Evolutionary conservation across 2,888 invertebrate species (phyloP).

Genomic region (Aphidius colemani): DNA sequence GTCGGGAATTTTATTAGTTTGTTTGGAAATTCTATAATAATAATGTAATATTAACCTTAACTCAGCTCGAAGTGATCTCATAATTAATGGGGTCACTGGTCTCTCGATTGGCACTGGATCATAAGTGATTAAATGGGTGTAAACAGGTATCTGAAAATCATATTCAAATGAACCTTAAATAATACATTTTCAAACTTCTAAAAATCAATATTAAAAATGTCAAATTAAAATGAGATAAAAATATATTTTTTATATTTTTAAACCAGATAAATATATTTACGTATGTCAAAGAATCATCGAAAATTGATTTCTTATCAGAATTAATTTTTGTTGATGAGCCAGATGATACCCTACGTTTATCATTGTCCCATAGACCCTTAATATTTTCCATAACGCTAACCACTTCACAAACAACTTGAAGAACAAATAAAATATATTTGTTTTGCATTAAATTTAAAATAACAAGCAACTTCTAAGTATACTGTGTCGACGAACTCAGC

Average conservation of each 20-base stretch:
- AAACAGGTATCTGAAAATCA: constrained; percentile 69
- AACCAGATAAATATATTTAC: too few species aligned
- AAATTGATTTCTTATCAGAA: too few species aligned
- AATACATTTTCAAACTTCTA: background rate
- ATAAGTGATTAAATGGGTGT: constrained; percentile 70
- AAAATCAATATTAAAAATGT: too few species aligned
- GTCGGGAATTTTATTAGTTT: too few species aligned
- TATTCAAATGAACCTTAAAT: background rate
- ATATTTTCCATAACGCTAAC: background rate
- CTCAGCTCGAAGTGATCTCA: constrained; percentile 38
- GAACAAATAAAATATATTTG: background rate
- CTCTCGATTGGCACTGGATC: constrained; percentile 65
- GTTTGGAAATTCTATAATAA: too few species aligned
- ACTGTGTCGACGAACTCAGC: constrained; percentile 2
- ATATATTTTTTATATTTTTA: too few species aligned
- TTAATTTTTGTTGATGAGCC: too few species aligned
- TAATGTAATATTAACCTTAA: constrained; percentile 15
- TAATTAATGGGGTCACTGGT: constrained; percentile 62
- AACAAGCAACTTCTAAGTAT: background rate
- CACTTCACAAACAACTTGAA: background rate
- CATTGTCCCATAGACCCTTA: constrained; percentile 45
- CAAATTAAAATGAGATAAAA: too few species aligned
- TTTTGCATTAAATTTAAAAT: background rate
- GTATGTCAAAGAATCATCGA: too few species aligned
- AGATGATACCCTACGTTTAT: constrained; percentile 40